These are phyloP conservation scores for Charadrius vociferus DNA, from an alignment of 2,113 vertebrate species.

Conservation along the genomic window DNA sequence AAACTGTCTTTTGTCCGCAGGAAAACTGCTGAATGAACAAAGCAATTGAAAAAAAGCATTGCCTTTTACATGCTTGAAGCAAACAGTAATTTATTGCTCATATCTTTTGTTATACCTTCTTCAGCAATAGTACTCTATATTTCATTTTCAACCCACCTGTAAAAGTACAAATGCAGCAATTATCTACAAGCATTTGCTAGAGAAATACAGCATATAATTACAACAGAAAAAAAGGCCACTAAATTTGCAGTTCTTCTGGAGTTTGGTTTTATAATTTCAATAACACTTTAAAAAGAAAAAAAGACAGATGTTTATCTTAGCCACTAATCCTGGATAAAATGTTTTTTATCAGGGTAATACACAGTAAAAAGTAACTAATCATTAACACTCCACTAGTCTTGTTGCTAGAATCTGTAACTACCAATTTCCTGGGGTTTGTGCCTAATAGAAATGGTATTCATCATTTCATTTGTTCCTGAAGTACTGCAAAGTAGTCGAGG, in stretches of 20 bases:
- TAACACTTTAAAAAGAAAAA: conserved; percentile 15
- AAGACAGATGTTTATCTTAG: conserved; percentile 5
- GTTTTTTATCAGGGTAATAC: background rate
- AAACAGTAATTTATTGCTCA: conserved; percentile 56
- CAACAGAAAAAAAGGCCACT: conserved; percentile 45
- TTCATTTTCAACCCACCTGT: conserved; percentile 49
- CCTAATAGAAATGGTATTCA: background rate
- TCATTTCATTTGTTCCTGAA: conserved; percentile 9
- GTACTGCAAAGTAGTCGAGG: background rate
- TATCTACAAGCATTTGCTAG: conserved; percentile 31
- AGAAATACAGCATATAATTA: conserved; percentile 60
- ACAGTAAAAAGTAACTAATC: conserved; percentile 25
- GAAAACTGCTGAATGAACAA: conserved; percentile 62
- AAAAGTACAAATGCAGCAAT: conserved; percentile 42
- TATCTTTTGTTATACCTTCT: conserved; percentile 35
- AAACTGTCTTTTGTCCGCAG: conserved; percentile 47
- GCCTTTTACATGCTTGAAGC: conserved; percentile 23
- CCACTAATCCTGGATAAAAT: background rate
- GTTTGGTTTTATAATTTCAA: conserved; percentile 35
- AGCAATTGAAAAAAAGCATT: conserved; percentile 20
- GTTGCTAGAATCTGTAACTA: background rate
- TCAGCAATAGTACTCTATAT: conserved; percentile 32
- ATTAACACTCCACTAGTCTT: conserved; percentile 15
- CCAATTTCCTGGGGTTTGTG: background rate
- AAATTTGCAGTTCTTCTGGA: conserved; percentile 28